Conservation (phyloP, 2,888 invertebrate genomes). For the Drosophila percnosoma region DNA sequence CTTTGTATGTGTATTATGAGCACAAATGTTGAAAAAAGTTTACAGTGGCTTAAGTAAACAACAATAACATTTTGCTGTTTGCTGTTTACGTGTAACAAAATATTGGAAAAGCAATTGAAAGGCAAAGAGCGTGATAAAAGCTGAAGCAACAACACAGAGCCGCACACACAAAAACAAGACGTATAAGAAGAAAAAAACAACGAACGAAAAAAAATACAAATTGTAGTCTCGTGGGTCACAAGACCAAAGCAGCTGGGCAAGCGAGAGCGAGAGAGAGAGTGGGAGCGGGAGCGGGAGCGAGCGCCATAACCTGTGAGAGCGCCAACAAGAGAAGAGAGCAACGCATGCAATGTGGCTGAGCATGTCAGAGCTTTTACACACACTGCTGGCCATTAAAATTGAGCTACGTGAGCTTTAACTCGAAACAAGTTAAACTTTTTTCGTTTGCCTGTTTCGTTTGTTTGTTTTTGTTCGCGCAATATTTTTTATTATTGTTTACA, state of each 20-base stretch:
- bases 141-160: slow-evolving; percentile 66
- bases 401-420: slow-evolving; percentile 41
- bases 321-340: slow-evolving; percentile 22
- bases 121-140: slow-evolving; percentile 72
- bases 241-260: slow-evolving; percentile 62
- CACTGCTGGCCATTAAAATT: slow-evolving; percentile 50
- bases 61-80: slow-evolving; percentile 33
- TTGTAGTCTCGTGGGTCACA: slow-evolving; percentile 66
- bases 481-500: slow-evolving; percentile 38
- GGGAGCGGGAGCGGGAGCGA: not conserved
- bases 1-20: slow-evolving; percentile 4
- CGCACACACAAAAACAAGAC: slow-evolving; percentile 44
- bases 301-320: slow-evolving; percentile 6
- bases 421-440: slow-evolving; percentile 3
- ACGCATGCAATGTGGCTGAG: slow-evolving; percentile 46
- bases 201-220: slow-evolving; percentile 34
- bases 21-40: slow-evolving; percentile 20
- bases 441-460: not conserved
- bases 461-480: not conserved
- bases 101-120: slow-evolving; percentile 65
- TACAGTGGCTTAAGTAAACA: slow-evolving; percentile 38
- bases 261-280: slow-evolving; percentile 15
- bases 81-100: slow-evolving; percentile 55
- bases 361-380: slow-evolving; percentile 56
- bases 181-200: slow-evolving; percentile 17